Evolutionary conservation across 2,113 vertebrate genomes (phyloP), one percentile per base, ranked within the genome.

Genomic region (Otocyon megalotis): DNA sequence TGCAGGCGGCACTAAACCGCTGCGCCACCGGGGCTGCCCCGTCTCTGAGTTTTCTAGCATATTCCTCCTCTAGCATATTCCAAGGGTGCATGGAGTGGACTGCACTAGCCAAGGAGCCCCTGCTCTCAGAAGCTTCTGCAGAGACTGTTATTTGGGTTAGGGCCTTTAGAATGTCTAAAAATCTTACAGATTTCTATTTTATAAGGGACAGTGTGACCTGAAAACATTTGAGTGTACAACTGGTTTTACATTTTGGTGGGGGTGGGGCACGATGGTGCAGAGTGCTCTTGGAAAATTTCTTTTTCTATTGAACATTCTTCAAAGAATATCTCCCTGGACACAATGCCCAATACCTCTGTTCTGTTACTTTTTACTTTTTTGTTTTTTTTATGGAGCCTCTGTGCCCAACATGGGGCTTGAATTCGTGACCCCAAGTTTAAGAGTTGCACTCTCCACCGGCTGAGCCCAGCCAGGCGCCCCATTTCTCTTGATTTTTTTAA

Each of bases 401-500:
- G 9, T 1, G 3, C 15, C 43, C 43, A 26, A 28, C 43, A 50
- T 50, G 74, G 43, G 74, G 26, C 43, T 77, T 77, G 3, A 50
- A 77, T 30, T 77, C 26, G 9, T 14, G 26, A 50, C 43, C 15
- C 37, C 8, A 16, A 77, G 74, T 50, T 77, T 48, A 77, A 76
- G 43, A 76, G 72, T 48, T 48, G 72, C 37, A 7, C 8, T 3
- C 37, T 76, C 24, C 26, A 48, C 72, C 22, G 6, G 24, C 74
- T 17, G 74, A 77, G 26, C 43, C 43, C 43, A 77, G 26, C 43
- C 15, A 9, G 74, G 74, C 4, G 43, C 74, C 43, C 74, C 48
- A 10, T 94, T 63, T 63, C 28, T 35, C 84, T 92, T 28, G 58
- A 50, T 50, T 85, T 94, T 81, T 43, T 24, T 60, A 95, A 95